Evolutionary conservation across 2,888 invertebrate genomes (phyloP).

Genomic region (Oxyteleia sp.): DNA sequence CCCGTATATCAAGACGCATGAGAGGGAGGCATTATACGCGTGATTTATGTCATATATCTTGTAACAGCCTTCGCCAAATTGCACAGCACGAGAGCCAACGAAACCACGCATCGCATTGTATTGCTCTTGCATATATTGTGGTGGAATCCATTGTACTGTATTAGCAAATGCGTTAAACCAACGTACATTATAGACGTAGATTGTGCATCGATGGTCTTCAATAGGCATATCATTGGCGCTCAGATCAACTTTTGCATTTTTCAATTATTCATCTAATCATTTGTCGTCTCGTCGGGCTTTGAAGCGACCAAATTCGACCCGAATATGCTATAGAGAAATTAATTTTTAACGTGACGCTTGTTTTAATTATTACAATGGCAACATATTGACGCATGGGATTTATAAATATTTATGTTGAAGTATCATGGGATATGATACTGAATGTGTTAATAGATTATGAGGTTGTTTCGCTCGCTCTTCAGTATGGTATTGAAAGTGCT

Average conservation of each 20-base stretch:
- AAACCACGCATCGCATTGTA: slow-evolving; percentile 58
- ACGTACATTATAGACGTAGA: slow-evolving; percentile 53
- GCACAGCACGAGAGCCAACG: slow-evolving; percentile 48
- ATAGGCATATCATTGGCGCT: slow-evolving; percentile 32
- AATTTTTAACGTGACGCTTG: too few species aligned
- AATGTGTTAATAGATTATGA: too few species aligned
- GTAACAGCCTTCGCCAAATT: slow-evolving; percentile 60
- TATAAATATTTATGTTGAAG: too few species aligned
- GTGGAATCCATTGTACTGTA: slow-evolving; percentile 54
- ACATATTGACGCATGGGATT: too few species aligned
- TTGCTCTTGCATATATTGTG: slow-evolving; percentile 65
- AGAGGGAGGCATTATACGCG: slow-evolving; percentile 46
- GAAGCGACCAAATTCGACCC: too few species aligned
- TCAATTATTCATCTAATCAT: slow-evolving; percentile 11
- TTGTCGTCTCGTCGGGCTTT: too few species aligned
- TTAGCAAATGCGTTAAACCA: slow-evolving; percentile 63
- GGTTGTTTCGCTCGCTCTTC: too few species aligned
- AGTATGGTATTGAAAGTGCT: too few species aligned
- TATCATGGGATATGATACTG: too few species aligned
- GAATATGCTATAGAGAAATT: too few species aligned
- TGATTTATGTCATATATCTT: slow-evolving; percentile 67
- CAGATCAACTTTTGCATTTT: slow-evolving; percentile 6
- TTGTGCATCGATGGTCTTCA: slow-evolving; percentile 46
- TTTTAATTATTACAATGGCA: too few species aligned
- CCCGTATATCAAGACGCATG: slow-evolving; percentile 33